A percentile compares a stretch with the other conserved stretches of the same genome.
Evolutionary conservation across 2,888 invertebrate genomes (phyloP).

Genomic region (Oscheius sp.): DNA sequence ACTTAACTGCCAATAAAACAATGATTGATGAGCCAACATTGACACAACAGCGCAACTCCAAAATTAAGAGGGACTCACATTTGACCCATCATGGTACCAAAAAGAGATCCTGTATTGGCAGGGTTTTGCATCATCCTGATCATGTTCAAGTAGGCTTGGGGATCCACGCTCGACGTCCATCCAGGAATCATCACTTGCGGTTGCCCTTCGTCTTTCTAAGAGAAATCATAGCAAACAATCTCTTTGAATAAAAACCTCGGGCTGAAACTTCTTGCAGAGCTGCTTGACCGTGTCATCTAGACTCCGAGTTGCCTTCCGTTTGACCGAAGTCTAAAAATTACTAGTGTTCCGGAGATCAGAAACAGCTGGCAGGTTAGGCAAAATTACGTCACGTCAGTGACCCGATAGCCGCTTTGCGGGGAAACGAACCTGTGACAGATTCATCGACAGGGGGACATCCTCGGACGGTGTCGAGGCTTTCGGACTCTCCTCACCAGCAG

Average conservation of each 20-base stretch:
- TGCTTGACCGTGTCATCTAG: conserved; percentile 61
- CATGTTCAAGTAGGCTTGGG: conserved; percentile 40
- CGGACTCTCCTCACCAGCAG: conserved; percentile 19
- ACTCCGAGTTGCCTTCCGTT: conserved; percentile 39
- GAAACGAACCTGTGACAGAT: conserved; percentile 32
- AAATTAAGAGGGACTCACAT: conserved; percentile 29
- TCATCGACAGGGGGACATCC: conserved; percentile 9
- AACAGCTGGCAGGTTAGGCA: background rate
- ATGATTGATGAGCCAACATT: conserved; percentile 6
- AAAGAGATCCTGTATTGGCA: conserved; percentile 6
- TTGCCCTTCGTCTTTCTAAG: conserved; percentile 17
- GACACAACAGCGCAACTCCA: background rate
- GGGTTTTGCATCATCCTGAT: conserved; percentile 31
- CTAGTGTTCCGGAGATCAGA: background rate
- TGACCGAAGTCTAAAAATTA: conserved; percentile 2
- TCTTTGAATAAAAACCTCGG: conserved; percentile 13
- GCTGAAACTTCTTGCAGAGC: conserved; percentile 50
- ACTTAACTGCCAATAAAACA: conserved; percentile 13
- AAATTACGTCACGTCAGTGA: conserved; percentile 13
- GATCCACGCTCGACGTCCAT: conserved; percentile 30
- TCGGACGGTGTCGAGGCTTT: conserved; percentile 7
- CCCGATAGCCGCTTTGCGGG: conserved; percentile 15
- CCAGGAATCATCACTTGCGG: background rate
- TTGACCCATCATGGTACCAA: conserved; percentile 30
- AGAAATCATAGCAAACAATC: background rate